These are phyloP conservation scores for Ctenoplectra terminalis DNA, from an alignment of 1,140 invertebrate species.

Conservation along the genomic window DNA sequence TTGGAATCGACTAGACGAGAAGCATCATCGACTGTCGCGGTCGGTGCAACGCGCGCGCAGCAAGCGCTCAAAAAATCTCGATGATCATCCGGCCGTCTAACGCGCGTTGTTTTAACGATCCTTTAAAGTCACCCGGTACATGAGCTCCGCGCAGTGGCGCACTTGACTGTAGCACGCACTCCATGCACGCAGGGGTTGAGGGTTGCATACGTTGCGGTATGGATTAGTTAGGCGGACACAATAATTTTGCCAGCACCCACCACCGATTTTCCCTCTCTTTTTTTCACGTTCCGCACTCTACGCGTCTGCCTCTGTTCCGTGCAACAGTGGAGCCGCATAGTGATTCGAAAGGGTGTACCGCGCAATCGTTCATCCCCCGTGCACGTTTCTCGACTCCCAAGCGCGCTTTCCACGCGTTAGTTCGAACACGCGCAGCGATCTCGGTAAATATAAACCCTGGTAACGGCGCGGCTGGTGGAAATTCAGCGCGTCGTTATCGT, in stretches of 20 bases:
- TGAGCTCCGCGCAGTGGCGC: constrained; percentile 74
- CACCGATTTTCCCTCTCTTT: constrained; percentile 22
- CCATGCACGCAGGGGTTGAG: constrained; percentile 73
- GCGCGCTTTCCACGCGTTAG: background rate
- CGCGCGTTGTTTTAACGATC: constrained; percentile 52
- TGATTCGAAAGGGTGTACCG: constrained; percentile 52
- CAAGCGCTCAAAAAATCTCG: constrained; percentile 37
- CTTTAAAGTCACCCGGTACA: constrained; percentile 71
- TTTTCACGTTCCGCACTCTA: background rate
- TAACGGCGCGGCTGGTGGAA: background rate
- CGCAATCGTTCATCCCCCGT: background rate
- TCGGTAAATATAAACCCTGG: background rate
- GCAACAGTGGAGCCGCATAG: constrained; percentile 34
- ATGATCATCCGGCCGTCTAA: constrained; percentile 35
- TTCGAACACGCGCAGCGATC: background rate
- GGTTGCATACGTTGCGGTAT: constrained; percentile 78
- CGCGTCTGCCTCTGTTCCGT: background rate
- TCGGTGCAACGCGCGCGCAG: background rate
- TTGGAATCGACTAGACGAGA: background rate
- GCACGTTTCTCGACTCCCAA: background rate
- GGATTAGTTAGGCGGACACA: constrained; percentile 81
- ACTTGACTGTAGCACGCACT: constrained; percentile 80
- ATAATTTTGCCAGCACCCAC: constrained; percentile 76
- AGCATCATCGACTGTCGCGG: constrained; percentile 40
- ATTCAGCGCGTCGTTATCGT: background rate